A percentile compares a stretch with the other conserved stretches of the same genome.
Conservation (phyloP, 2,888 invertebrate genomes). For the Drosophila phalerata region DNA sequence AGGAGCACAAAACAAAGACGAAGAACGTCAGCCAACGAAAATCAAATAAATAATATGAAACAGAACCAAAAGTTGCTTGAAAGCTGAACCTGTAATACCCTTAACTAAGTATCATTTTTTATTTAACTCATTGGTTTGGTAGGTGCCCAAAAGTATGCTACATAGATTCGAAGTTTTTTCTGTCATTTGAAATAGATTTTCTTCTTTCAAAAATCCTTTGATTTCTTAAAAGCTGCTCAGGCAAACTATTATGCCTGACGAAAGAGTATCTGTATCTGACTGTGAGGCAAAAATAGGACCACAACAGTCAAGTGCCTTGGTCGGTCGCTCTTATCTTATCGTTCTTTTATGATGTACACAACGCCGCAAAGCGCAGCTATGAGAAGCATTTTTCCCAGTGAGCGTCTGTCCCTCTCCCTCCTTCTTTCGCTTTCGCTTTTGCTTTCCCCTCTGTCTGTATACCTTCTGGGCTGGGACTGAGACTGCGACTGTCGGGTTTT, state of each 20-base stretch:
- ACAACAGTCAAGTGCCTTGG: slow-evolving; percentile 64
- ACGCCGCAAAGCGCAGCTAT: slow-evolving; percentile 63
- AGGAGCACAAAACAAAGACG: slow-evolving; percentile 20
- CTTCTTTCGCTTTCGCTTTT: neutral
- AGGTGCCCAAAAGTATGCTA: slow-evolving; percentile 7
- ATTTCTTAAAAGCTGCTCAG: slow-evolving; percentile 5
- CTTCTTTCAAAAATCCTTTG: neutral
- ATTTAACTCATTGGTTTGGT: neutral
- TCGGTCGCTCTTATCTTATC: slow-evolving; percentile 72
- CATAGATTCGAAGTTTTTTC: neutral
- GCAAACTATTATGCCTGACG: slow-evolving; percentile 14
- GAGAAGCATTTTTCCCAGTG: slow-evolving; percentile 55
- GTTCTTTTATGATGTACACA: slow-evolving; percentile 80
- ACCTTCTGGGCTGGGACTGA: slow-evolving; percentile 10
- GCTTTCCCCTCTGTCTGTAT: slow-evolving; percentile 9
- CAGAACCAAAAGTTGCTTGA: slow-evolving; percentile 2
- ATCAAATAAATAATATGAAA: slow-evolving; percentile 65
- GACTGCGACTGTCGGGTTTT: slow-evolving; percentile 57
- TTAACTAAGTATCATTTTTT: neutral
- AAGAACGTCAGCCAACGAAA: slow-evolving; percentile 52
- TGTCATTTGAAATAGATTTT: neutral
- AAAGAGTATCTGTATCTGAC: neutral
- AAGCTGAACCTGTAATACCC: slow-evolving; percentile 6
- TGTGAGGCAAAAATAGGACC: slow-evolving; percentile 20
- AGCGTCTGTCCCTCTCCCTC: slow-evolving; percentile 9